Percentiles rank a stretch among this genome's conserved stretches.
These are phyloP conservation scores for Macrophya alboannulata DNA, from an alignment of 2,888 invertebrate genomes.

Conservation along the genomic window DNA sequence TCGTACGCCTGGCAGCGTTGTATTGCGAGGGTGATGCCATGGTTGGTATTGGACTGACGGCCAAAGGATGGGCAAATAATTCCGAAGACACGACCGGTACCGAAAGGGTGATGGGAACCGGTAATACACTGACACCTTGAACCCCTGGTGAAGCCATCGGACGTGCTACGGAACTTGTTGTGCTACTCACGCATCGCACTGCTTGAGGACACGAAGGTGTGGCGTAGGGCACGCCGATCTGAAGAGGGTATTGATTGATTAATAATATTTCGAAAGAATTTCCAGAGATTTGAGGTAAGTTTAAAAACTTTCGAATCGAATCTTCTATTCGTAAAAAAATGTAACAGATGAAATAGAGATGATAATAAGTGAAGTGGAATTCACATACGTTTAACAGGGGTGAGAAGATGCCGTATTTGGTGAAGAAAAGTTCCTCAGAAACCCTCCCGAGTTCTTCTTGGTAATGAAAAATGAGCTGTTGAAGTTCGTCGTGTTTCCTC, in stretches of 20 bases:
- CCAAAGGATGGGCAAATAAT: constrained; percentile 71
- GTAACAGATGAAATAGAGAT: neutral
- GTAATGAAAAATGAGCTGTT: constrained; percentile 91
- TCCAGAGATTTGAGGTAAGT: neutral
- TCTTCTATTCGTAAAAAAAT: neutral
- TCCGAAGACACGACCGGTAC: constrained; percentile 74
- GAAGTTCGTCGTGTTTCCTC: constrained; percentile 92
- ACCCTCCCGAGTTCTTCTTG: constrained; percentile 93
- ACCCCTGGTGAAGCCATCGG: constrained; percentile 63
- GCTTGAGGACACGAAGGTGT: constrained; percentile 68
- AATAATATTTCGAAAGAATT: neutral
- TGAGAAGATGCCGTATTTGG: constrained; percentile 87
- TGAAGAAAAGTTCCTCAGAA: constrained; percentile 93
- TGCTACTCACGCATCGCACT: constrained; percentile 57
- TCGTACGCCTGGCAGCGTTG: constrained; percentile 66
- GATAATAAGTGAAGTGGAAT: neutral
- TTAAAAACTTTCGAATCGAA: neutral
- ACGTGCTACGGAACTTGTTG: constrained; percentile 58
- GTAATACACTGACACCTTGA: constrained; percentile 72
- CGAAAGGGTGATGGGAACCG: constrained; percentile 73
- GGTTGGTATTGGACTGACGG: constrained; percentile 65
- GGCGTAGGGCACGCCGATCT: constrained; percentile 73
- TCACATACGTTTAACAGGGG: constrained; percentile 77
- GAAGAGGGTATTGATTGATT: neutral
- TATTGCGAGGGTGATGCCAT: constrained; percentile 62